These are phyloP conservation scores for Lepidonotus clava DNA, from an alignment of 2,888 invertebrate genomes.

Conservation along the genomic window DNA sequence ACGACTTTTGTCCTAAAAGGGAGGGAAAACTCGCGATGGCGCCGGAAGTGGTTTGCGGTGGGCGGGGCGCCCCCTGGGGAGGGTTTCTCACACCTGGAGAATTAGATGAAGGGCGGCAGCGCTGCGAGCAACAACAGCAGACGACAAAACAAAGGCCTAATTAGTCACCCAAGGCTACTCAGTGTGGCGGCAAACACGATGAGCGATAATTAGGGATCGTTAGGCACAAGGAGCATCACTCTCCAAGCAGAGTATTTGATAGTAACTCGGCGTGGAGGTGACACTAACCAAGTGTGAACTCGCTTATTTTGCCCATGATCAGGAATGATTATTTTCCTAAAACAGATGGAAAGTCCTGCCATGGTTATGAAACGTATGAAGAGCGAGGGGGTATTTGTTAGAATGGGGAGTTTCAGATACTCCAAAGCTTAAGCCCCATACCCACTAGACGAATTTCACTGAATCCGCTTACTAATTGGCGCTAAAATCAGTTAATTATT, in stretches of 20 bases:
- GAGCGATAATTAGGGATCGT: conserved; percentile 48
- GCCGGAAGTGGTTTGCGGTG: neutral
- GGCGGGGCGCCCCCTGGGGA: neutral
- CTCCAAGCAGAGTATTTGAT: neutral
- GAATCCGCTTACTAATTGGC: too few species aligned
- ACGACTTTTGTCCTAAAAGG: neutral
- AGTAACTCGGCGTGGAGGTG: too few species aligned
- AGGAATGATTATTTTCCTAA: too few species aligned
- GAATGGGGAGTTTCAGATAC: too few species aligned
- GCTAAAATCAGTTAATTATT: too few species aligned
- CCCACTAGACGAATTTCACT: too few species aligned
- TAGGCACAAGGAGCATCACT: conserved; percentile 17
- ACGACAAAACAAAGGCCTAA: conserved; percentile 49
- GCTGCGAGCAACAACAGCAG: neutral
- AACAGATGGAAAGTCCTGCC: too few species aligned
- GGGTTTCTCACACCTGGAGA: neutral
- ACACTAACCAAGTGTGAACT: too few species aligned
- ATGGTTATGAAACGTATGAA: too few species aligned
- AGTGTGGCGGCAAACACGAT: conserved; percentile 41
- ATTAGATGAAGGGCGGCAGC: neutral
- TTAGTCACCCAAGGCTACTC: conserved; percentile 36
- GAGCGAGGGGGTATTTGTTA: too few species aligned
- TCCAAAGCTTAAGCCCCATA: too few species aligned
- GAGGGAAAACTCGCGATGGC: neutral
- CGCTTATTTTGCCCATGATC: too few species aligned